Evolutionary conservation across 2,888 invertebrate species (phyloP), one percentile per base, ranked within the genome.

Genomic region (Andricus quercusramuli): DNA sequence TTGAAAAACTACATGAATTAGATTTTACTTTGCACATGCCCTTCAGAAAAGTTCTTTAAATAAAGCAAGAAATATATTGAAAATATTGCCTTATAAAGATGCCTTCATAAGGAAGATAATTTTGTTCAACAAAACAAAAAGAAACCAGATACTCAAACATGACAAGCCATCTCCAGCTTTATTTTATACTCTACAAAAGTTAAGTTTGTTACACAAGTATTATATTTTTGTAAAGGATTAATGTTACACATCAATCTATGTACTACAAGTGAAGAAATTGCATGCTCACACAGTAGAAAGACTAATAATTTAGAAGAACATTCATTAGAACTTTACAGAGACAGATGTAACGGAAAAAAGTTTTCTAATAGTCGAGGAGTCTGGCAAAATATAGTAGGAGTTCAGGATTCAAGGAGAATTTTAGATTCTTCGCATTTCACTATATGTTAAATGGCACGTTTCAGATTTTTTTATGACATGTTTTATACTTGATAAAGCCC

Each of bases 331-430:
- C 88, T 90, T 90, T 88, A 90, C 89, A 91, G 92, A 92, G 92
- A 92, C 92, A 92, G 92, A 92, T 92, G 92, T 90, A 92, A 91
- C 89, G 91, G 91, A 90, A 91, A 89, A 88, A 87, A 88, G 87
- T 89, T 86, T 85, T 83, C 82, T 83, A 56, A 74, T 56, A 82
- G 83, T 84, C 82, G 82, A 87, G 84, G 82, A 86, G 82, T 70
- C 85, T 84, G 85, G 82, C 85, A 89, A 85, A 88, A 82, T 82
- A 85, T 83, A 88, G 87, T 85, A 78, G 87, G 83, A 86, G 83
- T 85, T 83, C 56, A 80, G 80, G 80, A 84, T 62, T 74, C 78
- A 32, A 70, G 79, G 76, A 68, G 70, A 66, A 68, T 67, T 80
- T 56, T 51, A 32, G 32, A 74, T 74, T 56, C n/a, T 37, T 74